Base-by-base conservation (phyloP, 2,113 vertebrate genomes). In the Alligator sinensis region DNA sequence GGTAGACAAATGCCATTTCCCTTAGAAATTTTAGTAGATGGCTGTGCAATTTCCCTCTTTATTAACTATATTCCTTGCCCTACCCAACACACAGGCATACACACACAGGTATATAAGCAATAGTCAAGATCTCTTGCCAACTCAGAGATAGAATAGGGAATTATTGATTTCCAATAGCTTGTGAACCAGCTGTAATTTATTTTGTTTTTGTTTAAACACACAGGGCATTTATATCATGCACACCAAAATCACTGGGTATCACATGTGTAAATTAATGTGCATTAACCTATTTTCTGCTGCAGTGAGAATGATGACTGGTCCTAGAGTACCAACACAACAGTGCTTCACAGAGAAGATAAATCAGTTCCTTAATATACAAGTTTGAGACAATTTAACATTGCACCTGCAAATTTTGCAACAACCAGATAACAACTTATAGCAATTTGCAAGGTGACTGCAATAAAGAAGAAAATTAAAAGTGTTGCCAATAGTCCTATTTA, bases 151-250 rank as follows among this genome's bases (percentile, higher is more conserved):
- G 9, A 17, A 82, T 62, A 80, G 13, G 85, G 77, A 88, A 0
- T 2, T 22, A 62, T 34, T 85, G 6, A 85, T 93, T 94, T 94
- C 54, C 62, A 58, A 72, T 61, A 83, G 88, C 59, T 95, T 93
- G 75, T 80, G 77, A 93, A 87, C 11, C 60, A 81, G 62, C 80
- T 64, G 13, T 77, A 76, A 68, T 59, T 74, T 47, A 6, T 93
- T 27, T 93, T 88, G 57, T 27, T 91, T 86, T 55, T 77, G 68
- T 78, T 38, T 80, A 47, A 25, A 86, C 77, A 84, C 11, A 82
- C 19, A 54, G 75, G 76, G 4, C 59, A 13, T 10, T 80, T 91
- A 34, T 24, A 76, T 64, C n/a, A 8, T 72, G 25, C 28, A 15
- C 9, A 34, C 80, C 86, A 76, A 77, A 96, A 88, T 64, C 74